phyloP scores from a whole-genome alignment of 2,888 invertebrate species.

The Drosophila borealis region DNA sequence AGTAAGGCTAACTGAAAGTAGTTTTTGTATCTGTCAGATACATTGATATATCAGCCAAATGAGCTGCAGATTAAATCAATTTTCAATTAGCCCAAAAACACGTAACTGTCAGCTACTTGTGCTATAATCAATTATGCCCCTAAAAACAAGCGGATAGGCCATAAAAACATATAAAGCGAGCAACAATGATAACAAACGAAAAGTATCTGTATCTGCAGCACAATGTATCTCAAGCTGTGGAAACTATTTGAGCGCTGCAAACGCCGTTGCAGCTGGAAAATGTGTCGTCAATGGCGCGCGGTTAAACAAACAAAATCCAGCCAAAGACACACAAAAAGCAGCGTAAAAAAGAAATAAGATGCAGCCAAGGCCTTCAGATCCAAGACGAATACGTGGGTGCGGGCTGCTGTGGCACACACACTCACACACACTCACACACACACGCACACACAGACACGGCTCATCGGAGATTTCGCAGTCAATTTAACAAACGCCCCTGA shows the following conservation, averaged over 20 bases:
- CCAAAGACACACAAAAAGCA: conserved; percentile 27
- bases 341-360: conserved; percentile 33
- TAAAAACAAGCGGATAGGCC: conserved; percentile 17
- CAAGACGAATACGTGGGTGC: conserved; percentile 1
- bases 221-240: conserved; percentile 5
- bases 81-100: conserved; percentile 43
- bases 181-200: conserved; percentile 15
- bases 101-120: conserved; percentile 47
- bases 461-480: conserved; percentile 69
- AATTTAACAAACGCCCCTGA: conserved; percentile 70
- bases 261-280: conserved; percentile 43
- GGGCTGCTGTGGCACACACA: background rate
- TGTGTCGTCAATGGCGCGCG: conserved; percentile 68
- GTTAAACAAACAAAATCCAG: conserved; percentile 60
- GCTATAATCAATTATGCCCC: conserved; percentile 21
- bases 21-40: conserved; percentile 8
- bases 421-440: background rate
- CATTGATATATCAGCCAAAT: background rate
- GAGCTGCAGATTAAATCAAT: background rate
- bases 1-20: no score
- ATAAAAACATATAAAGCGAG: conserved; percentile 7
- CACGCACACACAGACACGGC: background rate
- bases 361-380: conserved; percentile 40
- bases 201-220: conserved; percentile 1
- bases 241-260: conserved; percentile 19